These are phyloP conservation scores for Subacronicta megacephala DNA, from an alignment of 2,888 invertebrate genomes.

Conservation along the genomic window DNA sequence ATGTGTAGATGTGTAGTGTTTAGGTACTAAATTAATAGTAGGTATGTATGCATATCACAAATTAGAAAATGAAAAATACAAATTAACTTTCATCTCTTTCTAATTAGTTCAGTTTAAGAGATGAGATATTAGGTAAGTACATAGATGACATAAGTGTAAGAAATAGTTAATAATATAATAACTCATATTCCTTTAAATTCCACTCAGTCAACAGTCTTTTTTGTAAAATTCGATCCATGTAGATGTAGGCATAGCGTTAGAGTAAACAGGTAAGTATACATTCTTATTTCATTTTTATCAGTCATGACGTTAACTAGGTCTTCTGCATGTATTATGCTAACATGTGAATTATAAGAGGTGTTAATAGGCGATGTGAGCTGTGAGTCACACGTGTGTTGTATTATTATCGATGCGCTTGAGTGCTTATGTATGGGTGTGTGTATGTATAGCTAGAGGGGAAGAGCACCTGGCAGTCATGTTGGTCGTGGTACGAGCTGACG, in stretches of 20 bases:
- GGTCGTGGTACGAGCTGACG: slow-evolving; percentile 90
- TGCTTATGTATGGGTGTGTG: slow-evolving; percentile 47
- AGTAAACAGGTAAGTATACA: slow-evolving; percentile 18
- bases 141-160: too few species aligned
- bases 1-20: too few species aligned
- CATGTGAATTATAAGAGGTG: slow-evolving; percentile 73
- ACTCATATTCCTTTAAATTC: too few species aligned
- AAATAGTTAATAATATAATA: too few species aligned
- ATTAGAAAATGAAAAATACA: too few species aligned
- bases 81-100: too few species aligned
- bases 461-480: slow-evolving; percentile 85
- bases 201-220: neutral
- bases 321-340: slow-evolving; percentile 73
- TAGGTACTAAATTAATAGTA: too few species aligned
- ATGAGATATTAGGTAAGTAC: too few species aligned
- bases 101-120: too few species aligned
- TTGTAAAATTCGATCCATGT: slow-evolving; percentile 2
- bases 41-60: too few species aligned
- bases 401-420: slow-evolving; percentile 67
- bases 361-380: slow-evolving; percentile 63
- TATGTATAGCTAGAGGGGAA: slow-evolving; percentile 33
- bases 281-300: slow-evolving; percentile 58
- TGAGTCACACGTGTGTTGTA: slow-evolving; percentile 75
- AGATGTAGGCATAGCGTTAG: slow-evolving; percentile 1
- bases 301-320: slow-evolving; percentile 71